Evolutionary conservation across 2,888 invertebrate species (phyloP).

Genomic region (Scelioninae gen. 2): DNA sequence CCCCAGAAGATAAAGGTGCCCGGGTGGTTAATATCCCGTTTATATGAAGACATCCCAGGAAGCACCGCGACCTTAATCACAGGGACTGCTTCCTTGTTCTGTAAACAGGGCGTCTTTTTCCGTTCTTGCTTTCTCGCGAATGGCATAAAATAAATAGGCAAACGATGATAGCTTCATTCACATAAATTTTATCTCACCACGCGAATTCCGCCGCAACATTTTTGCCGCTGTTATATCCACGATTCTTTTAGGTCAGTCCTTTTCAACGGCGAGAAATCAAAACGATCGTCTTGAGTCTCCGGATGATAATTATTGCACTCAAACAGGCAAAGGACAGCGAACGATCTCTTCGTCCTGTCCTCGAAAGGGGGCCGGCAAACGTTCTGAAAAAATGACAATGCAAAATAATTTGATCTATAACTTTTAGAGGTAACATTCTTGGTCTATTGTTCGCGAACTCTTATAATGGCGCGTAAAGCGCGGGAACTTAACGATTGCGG

Average conservation of each 20-base stretch:
- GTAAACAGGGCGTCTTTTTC: constrained; percentile 42
- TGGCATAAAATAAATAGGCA: constrained; percentile 41
- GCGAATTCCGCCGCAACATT: no score
- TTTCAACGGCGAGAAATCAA: no score
- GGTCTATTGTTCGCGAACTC: constrained; percentile 37
- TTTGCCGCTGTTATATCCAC: no score
- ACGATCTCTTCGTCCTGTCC: no score
- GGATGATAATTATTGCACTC: no score
- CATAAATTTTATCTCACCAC: no score
- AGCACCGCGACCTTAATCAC: constrained; percentile 51
- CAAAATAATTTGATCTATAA: constrained; percentile 32
- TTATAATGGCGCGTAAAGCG: constrained; percentile 31
- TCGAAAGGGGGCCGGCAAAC: no score
- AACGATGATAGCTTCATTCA: constrained; percentile 12
- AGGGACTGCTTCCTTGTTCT: constrained; percentile 49
- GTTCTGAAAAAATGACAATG: constrained; percentile 23
- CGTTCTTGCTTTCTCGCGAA: constrained; percentile 30
- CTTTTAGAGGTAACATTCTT: constrained; percentile 36
- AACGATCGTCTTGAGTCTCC: no score
- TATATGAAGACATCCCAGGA: constrained; percentile 53
- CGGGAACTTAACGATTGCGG: constrained; percentile 48
- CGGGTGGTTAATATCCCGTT: constrained; percentile 56
- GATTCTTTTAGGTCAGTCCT: no score
- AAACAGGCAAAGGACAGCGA: no score
- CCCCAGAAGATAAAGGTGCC: constrained; percentile 59